A percentile compares a stretch with the other conserved stretches of the same genome.
These are phyloP conservation scores for Gymnoscelis rufifasciata DNA, from an alignment of 2,888 invertebrate genomes.

Conservation along the genomic window DNA sequence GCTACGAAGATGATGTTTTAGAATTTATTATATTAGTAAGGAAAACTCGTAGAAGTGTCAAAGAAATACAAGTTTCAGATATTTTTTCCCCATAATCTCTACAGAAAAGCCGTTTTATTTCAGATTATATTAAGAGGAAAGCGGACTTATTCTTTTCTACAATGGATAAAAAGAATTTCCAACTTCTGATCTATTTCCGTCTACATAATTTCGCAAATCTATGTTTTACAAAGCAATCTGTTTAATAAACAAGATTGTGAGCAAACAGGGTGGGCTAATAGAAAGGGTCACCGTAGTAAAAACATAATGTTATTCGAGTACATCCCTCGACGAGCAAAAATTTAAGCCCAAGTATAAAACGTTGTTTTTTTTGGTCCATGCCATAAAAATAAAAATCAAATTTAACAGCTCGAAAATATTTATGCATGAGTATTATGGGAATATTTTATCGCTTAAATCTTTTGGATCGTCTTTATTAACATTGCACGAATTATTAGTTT, in stretches of 20 bases:
- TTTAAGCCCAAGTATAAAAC: conserved; percentile 66
- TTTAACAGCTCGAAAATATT: conserved; percentile 51
- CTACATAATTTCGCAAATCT: too few species aligned
- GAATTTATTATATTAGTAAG: too few species aligned
- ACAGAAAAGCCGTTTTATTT: too few species aligned
- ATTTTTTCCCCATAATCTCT: too few species aligned
- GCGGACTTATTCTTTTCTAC: too few species aligned
- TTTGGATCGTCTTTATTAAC: conserved; percentile 2
- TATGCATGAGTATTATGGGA: conserved; percentile 45
- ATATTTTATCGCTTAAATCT: conserved; percentile 28
- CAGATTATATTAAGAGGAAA: too few species aligned
- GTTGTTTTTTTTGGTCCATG: conserved; percentile 61
- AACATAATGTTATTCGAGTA: conserved; percentile 68
- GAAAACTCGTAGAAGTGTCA: too few species aligned
- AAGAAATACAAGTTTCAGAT: too few species aligned
- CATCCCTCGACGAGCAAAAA: conserved; percentile 51
- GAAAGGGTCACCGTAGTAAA: conserved; percentile 68
- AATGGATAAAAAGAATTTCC: too few species aligned
- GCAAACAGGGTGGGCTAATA: conserved; percentile 72
- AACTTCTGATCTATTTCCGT: too few species aligned
- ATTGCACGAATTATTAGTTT: background rate
- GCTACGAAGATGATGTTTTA: too few species aligned
- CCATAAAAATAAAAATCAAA: conserved; percentile 62
- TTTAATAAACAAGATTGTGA: conserved; percentile 66
- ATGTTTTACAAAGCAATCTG: conserved; percentile 12